phyloP scores from a whole-genome alignment of 2,797 vertebrate genomes.

The Nothura maculosa region DNA sequence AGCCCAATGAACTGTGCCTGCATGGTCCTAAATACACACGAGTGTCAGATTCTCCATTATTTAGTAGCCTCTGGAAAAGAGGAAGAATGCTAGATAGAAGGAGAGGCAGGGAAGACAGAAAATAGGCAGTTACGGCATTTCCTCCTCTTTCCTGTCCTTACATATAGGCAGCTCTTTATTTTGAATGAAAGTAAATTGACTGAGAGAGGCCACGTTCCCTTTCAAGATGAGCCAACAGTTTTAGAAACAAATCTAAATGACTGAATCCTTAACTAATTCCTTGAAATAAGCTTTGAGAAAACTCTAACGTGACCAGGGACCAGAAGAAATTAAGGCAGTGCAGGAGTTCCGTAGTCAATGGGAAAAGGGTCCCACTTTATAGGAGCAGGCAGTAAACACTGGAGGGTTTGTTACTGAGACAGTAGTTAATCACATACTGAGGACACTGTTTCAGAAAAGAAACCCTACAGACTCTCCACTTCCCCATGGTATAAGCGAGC shows the following conservation, averaged over 20 bases:
- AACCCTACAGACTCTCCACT: background rate
- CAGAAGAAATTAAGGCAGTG: background rate
- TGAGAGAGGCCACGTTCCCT: background rate
- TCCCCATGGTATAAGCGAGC: background rate
- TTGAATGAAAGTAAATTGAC: background rate
- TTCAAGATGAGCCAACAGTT: background rate
- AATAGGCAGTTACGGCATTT: background rate
- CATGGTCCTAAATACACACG: fast-evolving
- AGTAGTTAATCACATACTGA: background rate
- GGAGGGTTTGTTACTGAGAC: background rate
- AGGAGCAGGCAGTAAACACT: background rate
- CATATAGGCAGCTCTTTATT: background rate
- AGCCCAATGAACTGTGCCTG: fast-evolving
- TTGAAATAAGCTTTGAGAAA: background rate
- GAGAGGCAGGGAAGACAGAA: background rate
- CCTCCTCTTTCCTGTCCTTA: background rate
- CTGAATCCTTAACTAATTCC: background rate
- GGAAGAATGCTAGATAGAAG: background rate
- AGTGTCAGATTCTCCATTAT: background rate
- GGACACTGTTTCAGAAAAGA: background rate
- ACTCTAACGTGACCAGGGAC: background rate
- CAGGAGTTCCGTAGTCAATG: background rate
- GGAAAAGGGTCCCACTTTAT: background rate
- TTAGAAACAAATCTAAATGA: background rate
- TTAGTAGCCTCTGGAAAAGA: background rate